phyloP scores from a whole-genome alignment of 2,113 vertebrate species.

The Apistogramma diplotaenia region DNA sequence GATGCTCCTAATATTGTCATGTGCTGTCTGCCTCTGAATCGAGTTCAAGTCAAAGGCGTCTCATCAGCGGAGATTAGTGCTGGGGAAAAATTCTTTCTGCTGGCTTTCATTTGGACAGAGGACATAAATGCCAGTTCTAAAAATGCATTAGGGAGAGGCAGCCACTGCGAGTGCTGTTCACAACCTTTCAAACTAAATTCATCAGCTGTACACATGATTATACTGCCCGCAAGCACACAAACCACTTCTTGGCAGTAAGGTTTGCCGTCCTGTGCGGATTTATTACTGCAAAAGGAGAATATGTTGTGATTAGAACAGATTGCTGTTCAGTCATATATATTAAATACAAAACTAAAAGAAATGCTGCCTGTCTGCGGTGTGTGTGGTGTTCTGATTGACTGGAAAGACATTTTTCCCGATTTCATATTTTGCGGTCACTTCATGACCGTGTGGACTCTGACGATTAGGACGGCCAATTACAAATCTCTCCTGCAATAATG shows the following conservation, averaged over 20 bases:
- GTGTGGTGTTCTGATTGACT: slow-evolving; percentile 8
- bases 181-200: slow-evolving; percentile 55
- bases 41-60: slow-evolving; percentile 6
- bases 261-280: slow-evolving; percentile 33
- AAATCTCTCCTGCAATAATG: no score
- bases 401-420: background rate
- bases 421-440: background rate
- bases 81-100: slow-evolving; percentile 2
- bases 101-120: slow-evolving; percentile 20
- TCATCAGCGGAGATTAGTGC: background rate
- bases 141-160: slow-evolving; percentile 42
- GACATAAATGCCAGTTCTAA: slow-evolving; percentile 43
- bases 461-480: no score
- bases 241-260: slow-evolving; percentile 12
- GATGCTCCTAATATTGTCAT: slow-evolving; percentile 26
- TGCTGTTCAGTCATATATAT: slow-evolving; percentile 16
- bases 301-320: slow-evolving; percentile 32
- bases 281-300: slow-evolving; percentile 39
- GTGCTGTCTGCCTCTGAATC: background rate
- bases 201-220: slow-evolving; percentile 26
- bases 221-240: slow-evolving; percentile 17
- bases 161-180: background rate
- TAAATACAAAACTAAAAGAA: background rate
- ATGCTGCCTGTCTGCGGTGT: slow-evolving; percentile 2
- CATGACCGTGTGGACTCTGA: no score